phyloP scores from a whole-genome alignment of 2,113 vertebrate genomes.

The Nansenia antarctica region DNA sequence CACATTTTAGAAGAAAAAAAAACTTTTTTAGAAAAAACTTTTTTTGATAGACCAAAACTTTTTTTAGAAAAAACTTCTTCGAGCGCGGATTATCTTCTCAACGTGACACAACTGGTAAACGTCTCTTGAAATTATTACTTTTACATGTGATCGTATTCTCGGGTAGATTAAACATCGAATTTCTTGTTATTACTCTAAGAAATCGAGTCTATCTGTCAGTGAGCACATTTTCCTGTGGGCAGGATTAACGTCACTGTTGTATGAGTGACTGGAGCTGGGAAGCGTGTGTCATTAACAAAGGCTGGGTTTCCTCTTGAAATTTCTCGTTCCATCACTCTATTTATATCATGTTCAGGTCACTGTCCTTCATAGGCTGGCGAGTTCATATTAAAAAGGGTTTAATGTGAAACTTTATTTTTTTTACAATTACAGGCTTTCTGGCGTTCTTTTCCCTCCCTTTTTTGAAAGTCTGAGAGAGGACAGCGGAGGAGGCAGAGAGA shows the following conservation, averaged over 20 bases:
- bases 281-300: conserved; percentile 75
- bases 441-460: conserved; percentile 49
- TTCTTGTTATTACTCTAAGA: background rate
- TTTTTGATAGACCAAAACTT: too few species aligned
- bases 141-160: background rate
- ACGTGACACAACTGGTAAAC: conserved; percentile 37
- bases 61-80: too few species aligned
- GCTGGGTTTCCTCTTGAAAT: conserved; percentile 45
- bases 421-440: conserved; percentile 16
- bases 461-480: conserved; percentile 56
- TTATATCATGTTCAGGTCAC: background rate
- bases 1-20: too few species aligned
- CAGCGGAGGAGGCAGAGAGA: conserved; percentile 61
- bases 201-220: background rate
- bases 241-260: conserved; percentile 49
- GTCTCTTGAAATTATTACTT: background rate
- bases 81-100: conserved; percentile 27
- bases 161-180: background rate
- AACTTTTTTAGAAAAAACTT: too few species aligned
- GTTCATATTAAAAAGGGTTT: too few species aligned
- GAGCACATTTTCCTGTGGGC: conserved; percentile 56
- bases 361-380: background rate
- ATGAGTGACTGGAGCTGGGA: conserved; percentile 57
- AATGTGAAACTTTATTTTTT: background rate
- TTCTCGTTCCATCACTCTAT: conserved; percentile 2